Conservation (phyloP, 2,797 vertebrate genomes). For the Limnodromus scolopaceus region DNA sequence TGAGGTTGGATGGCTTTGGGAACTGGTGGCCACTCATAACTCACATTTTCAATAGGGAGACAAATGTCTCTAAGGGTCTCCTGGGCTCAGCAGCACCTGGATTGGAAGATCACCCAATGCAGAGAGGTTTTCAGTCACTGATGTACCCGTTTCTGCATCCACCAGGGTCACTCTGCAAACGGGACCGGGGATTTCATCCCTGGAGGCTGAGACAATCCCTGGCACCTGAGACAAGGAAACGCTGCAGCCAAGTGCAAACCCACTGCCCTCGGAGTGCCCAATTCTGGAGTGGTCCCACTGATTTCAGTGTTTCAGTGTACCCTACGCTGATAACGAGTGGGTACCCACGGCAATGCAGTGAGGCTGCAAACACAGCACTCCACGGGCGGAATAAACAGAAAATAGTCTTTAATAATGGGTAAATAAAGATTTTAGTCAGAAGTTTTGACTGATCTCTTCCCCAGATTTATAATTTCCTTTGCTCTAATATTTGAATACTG, state of each 20-base stretch:
- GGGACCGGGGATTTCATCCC: neutral
- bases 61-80: neutral
- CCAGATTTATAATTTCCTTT: neutral
- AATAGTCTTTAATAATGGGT: neutral
- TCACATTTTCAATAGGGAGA: neutral
- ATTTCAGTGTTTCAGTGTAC: neutral
- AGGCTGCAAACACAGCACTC: neutral
- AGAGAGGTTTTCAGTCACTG: neutral
- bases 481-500: neutral
- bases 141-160: neutral
- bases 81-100: neutral
- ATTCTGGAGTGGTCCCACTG: neutral
- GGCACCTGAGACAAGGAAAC: fast-evolving
- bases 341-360: fast-evolving
- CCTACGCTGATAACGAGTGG: neutral
- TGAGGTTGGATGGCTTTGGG: neutral
- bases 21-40: neutral
- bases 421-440: neutral
- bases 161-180: neutral
- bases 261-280: neutral
- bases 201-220: neutral
- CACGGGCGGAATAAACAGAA: neutral
- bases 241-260: neutral
- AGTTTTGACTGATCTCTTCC: neutral
- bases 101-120: neutral